Evolutionary conservation across 2,888 invertebrate genomes (phyloP).

Genomic region (Dione juno): DNA sequence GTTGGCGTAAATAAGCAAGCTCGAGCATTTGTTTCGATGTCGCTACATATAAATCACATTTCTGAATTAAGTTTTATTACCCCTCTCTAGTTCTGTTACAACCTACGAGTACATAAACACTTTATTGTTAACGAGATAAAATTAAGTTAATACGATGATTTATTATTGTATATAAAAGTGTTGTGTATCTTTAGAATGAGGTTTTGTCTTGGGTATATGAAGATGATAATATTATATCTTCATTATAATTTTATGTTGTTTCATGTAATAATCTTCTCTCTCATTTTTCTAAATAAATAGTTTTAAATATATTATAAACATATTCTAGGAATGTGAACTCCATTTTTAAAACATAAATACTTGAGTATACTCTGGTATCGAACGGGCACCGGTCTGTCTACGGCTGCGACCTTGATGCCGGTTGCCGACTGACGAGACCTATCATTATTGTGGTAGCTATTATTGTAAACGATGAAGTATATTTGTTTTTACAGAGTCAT

Average conservation of each 20-base stretch:
- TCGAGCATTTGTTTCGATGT: constrained; percentile 44
- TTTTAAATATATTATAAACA: neutral
- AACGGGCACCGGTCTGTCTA: constrained; percentile 38
- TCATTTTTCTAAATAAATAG: neutral
- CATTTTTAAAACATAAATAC: constrained; percentile 1
- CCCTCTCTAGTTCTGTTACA: constrained; percentile 27
- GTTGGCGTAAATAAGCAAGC: constrained; percentile 45
- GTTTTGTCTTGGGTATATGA: no score
- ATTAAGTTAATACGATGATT: neutral
- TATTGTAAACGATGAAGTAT: constrained; percentile 16
- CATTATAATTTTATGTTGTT: no score
- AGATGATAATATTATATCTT: no score
- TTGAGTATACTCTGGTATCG: constrained; percentile 24
- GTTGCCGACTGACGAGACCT: constrained; percentile 28
- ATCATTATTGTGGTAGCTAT: constrained; percentile 23
- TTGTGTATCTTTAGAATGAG: neutral
- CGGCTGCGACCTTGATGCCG: constrained; percentile 37
- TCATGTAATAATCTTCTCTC: neutral
- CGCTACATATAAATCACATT: constrained; percentile 43
- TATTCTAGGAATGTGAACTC: neutral
- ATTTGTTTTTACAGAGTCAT: constrained; percentile 8
- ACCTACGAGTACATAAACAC: constrained; percentile 34
- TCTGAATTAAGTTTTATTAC: constrained; percentile 42
- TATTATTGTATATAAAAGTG: neutral
- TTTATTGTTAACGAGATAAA: constrained; percentile 12